Base-by-base conservation (phyloP, 2,797 vertebrate species). In the Pseudopleuronectes americanus region DNA sequence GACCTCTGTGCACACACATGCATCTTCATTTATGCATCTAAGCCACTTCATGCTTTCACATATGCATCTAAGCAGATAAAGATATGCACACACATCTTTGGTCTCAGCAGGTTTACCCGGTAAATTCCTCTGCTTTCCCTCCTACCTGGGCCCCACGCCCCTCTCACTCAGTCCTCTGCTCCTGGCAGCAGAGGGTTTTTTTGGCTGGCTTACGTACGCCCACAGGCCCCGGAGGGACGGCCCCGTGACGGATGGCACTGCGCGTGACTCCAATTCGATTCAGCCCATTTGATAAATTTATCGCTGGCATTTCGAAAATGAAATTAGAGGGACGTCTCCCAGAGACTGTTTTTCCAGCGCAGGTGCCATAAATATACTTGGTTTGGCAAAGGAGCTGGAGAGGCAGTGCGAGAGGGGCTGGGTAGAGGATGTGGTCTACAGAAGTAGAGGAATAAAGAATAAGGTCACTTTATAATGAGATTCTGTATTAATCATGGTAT, bases 331-430 rank as follows among this genome's bases (percentile, higher is more conserved):
- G 91, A 93, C 64, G 67, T 86, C 84, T 93, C 86, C 77, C 68
- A 64, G 90, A 94, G 92, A 89, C 89, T 91, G 84, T 79, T 94
- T 94, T 90, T 85, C 83, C 89, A 86, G 87, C 77, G 76, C 86
- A 90, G 90, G 92, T 92, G 89, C 91, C 93, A 92, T 91, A 94
- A 93, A 93, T 93, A 94, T 83, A 91, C 85, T 93, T 91, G 76
- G 88, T 93, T 87, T 91, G 88, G 87, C 90, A 86, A 87, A 64
- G 48, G 47, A 71, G 72, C 79, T 61, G 77, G 74, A 77, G 77
- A 77, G 76, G 54, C 80, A 76, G 69, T 76, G 62, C 45, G 63
- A 71, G 74, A 84, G 66, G 81, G 73, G 80, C 60, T 81, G 63
- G 81, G 77, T 89, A 86, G 79, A 83, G 76, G 60, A 90, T 87